Evolutionary conservation across 1,140 invertebrate species (phyloP).

Genomic region (Diabrotica virgifera): DNA sequence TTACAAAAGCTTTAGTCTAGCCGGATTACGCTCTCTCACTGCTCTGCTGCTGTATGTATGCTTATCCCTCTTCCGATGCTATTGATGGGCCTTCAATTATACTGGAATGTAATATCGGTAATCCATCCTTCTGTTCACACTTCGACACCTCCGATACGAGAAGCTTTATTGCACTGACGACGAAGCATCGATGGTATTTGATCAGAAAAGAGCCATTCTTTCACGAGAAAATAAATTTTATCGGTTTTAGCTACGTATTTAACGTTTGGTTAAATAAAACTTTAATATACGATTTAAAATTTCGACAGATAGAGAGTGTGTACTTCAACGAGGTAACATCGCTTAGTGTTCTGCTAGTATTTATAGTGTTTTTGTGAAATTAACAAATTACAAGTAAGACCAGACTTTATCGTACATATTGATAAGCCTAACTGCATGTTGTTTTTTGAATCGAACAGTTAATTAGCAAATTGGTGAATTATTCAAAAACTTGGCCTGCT

Average conservation of each 20-base stretch:
- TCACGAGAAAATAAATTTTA: not conserved
- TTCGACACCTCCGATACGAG: constrained; percentile 17
- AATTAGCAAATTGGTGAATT: too few species aligned
- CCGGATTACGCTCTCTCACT: constrained; percentile 16
- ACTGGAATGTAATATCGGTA: constrained; percentile 22
- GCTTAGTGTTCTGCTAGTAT: too few species aligned
- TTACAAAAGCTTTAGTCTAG: constrained; percentile 22
- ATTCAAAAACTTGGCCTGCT: too few species aligned
- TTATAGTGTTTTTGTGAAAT: too few species aligned
- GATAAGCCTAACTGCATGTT: too few species aligned
- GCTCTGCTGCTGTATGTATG: constrained; percentile 15
- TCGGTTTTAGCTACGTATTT: not conserved
- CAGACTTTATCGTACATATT: too few species aligned
- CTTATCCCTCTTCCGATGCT: constrained; percentile 22
- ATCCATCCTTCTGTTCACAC: constrained; percentile 21
- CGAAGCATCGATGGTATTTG: constrained; percentile 6
- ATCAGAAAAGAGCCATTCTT: constrained; percentile 9
- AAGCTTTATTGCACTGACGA: constrained; percentile 9
- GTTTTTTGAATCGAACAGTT: too few species aligned
- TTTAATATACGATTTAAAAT: too few species aligned
- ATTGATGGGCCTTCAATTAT: constrained; percentile 24
- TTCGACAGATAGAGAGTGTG: too few species aligned
- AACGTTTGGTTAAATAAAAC: too few species aligned
- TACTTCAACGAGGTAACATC: too few species aligned
- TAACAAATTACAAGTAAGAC: too few species aligned